Evolutionary conservation across 2,797 vertebrate genomes (phyloP).

Genomic region (Craterocephalus amniculus): DNA sequence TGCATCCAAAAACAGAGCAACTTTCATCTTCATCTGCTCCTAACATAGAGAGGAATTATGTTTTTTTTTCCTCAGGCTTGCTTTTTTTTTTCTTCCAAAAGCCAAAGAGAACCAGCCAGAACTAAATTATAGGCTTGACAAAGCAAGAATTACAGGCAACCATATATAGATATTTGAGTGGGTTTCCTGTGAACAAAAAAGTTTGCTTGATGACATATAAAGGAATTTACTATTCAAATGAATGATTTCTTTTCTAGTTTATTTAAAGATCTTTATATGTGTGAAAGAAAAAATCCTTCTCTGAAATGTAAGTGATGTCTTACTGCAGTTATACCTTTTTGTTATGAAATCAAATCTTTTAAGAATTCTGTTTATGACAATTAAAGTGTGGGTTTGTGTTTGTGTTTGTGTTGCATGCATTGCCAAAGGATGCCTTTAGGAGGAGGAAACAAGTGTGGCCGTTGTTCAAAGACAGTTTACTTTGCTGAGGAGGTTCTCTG

Average conservation of each 20-base stretch:
- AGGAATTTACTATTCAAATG: constrained; percentile 13
- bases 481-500: constrained; percentile 96
- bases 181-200: constrained; percentile 16
- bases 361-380: neutral
- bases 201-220: neutral
- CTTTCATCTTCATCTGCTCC: constrained; percentile 5
- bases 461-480: constrained; percentile 93
- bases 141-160: constrained; percentile 34
- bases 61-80: constrained; percentile 8
- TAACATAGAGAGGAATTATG: neutral
- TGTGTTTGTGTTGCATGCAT: constrained; percentile 22
- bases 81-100: constrained; percentile 15
- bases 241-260: constrained; percentile 8
- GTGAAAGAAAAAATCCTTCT: neutral
- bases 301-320: neutral
- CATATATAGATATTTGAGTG: constrained; percentile 26
- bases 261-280: neutral
- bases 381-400: neutral
- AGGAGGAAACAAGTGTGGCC: constrained; percentile 93
- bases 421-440: constrained; percentile 90
- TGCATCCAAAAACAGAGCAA: too few relatives aligned
- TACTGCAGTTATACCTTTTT: neutral
- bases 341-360: neutral
- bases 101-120: constrained; percentile 50
- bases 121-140: constrained; percentile 41